Base-by-base conservation (phyloP, 2,113 vertebrate species). In the Oncorhynchus mykiss region DNA sequence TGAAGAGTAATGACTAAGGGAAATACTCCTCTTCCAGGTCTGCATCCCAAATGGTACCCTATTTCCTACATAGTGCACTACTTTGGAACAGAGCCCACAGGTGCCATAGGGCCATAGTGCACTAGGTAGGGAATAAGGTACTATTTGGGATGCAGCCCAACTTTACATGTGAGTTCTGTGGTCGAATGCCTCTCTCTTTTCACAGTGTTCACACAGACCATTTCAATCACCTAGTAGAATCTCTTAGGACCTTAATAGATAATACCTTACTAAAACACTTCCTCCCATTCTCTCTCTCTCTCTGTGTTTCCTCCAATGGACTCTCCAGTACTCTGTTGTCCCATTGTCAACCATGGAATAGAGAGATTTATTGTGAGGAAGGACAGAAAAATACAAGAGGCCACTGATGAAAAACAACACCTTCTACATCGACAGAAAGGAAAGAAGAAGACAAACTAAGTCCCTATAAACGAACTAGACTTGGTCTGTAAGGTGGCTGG, bases 231-330 rank as follows among this genome's bases (percentile, higher is more conserved):
- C 12, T 18, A 16, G 51, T 54, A 18, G 39, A 45, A 45, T 45
- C 39, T 45, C 39, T 45, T 45, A 11, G 39, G 39, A 45, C 39
- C 39, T 45, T 45, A 45, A 45, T 12, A 45, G 9, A 45, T 45
- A 45, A 45, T 12, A 45, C 39, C 39, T 45, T 45, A 45, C 39
- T 45, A 45, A 45, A 45, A 45, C 39, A 45, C 39, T 45, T 45
- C 39, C 39, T 45, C 39, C 39, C 39, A 45, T 45, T 11, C 8
- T 45, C 39, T 11, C 54, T 57, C 39, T 45, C 9, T 45, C 39
- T 34, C 0, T 34, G 34, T 83, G 79, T 86, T 86, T 84, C 84
- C 80, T 18, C 12, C 67, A 39, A 27, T 62, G 18, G 78, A 13
- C 20, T 11, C 24, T 54, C 67, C 77, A 80, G 71, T 70, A 71